These are phyloP conservation scores for Boleophthalmus pectinirostris DNA, from an alignment of 2,113 vertebrate species.

Conservation along the genomic window DNA sequence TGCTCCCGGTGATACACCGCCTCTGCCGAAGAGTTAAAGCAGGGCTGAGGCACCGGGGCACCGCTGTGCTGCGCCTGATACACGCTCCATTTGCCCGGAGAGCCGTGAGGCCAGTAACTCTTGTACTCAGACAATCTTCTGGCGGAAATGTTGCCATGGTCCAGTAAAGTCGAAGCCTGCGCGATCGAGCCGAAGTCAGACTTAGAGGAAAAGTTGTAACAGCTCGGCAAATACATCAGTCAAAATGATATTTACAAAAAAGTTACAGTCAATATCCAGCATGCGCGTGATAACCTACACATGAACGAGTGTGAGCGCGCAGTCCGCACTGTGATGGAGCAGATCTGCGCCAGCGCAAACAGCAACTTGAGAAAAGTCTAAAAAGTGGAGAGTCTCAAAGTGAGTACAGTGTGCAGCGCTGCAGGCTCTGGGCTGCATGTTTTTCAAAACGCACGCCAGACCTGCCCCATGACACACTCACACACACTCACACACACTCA, in stretches of 20 bases:
- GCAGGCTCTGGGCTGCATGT: slow-evolving; percentile 30
- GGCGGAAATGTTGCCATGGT: neutral
- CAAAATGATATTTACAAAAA: too few species aligned
- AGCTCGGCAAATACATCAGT: slow-evolving; percentile 93
- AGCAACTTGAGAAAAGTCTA: neutral
- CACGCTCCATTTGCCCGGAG: slow-evolving; percentile 85
- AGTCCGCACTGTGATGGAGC: neutral
- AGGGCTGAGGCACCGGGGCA: neutral
- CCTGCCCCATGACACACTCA: slow-evolving; percentile 13
- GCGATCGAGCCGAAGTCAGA: slow-evolving; percentile 85
- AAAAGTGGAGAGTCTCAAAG: slow-evolving; percentile 38
- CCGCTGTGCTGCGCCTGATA: slow-evolving; percentile 70
- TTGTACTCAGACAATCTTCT: slow-evolving; percentile 24
- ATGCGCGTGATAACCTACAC: neutral
- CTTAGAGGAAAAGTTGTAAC: slow-evolving; percentile 83
- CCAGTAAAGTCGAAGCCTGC: slow-evolving; percentile 66
- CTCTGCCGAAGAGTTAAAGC: slow-evolving; percentile 13
- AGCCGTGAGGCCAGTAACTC: slow-evolving; percentile 16
- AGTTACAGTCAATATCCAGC: neutral
- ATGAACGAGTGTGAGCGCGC: neutral
- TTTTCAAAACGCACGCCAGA: slow-evolving; percentile 36
- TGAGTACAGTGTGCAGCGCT: slow-evolving; percentile 14
- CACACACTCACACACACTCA: neutral
- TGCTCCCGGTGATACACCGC: neutral
- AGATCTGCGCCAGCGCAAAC: neutral